Evolutionary conservation across 2,888 invertebrate genomes (phyloP).

Genomic region (Hedya salicella): DNA sequence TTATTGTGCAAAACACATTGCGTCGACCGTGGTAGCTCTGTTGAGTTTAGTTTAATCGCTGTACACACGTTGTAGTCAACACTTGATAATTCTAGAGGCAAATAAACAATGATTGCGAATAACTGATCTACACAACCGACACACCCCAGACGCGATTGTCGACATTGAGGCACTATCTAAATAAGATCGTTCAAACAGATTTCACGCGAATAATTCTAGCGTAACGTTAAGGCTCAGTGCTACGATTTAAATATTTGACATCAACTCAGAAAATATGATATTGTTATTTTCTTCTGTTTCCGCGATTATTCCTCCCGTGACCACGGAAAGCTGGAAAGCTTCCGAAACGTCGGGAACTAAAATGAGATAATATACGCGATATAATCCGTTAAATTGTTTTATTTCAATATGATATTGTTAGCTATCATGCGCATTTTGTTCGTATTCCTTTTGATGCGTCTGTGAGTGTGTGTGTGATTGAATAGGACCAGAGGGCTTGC

Average conservation of each 20-base stretch:
- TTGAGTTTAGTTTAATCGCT: conserved; percentile 1
- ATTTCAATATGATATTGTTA: too few relatives aligned
- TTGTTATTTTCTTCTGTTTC: too few relatives aligned
- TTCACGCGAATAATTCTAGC: conserved; percentile 2
- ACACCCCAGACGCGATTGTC: conserved; percentile 25
- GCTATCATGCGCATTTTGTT: too few relatives aligned
- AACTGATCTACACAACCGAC: conserved; percentile 25
- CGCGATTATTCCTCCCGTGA: too few relatives aligned
- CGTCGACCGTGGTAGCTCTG: background rate
- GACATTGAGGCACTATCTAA: conserved; percentile 17
- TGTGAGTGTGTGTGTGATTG: too few relatives aligned
- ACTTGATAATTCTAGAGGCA: conserved; percentile 19
- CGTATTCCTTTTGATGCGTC: too few relatives aligned
- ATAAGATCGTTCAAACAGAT: conserved; percentile 23
- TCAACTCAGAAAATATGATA: background rate
- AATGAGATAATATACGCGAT: too few relatives aligned
- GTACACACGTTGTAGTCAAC: conserved; percentile 20
- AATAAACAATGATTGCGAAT: conserved; percentile 34
- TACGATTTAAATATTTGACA: background rate
- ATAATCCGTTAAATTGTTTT: too few relatives aligned
- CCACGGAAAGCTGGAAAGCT: too few relatives aligned
- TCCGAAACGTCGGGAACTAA: too few relatives aligned
- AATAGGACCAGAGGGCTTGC: too few relatives aligned
- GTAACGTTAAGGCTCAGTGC: background rate
- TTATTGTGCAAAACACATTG: background rate